Percentiles rank a stretch among this genome's conserved stretches.
Evolutionary conservation across 1,140 invertebrate genomes (phyloP).

Genomic region (Drosophila azteca): DNA sequence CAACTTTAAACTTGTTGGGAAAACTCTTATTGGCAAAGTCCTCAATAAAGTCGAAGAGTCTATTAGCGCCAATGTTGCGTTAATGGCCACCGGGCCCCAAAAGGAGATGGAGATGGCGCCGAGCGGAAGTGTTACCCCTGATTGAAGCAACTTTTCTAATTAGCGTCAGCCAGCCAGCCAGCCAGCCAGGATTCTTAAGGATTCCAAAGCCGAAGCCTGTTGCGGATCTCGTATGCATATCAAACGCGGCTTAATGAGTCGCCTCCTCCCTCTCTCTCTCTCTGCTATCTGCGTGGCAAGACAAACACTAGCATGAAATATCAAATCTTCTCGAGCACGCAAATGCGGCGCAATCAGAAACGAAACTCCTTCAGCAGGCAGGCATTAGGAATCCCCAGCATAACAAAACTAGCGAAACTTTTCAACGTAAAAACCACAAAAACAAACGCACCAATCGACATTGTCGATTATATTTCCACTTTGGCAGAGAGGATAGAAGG

Average conservation of each 20-base stretch:
- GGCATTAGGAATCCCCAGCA: constrained; percentile 63
- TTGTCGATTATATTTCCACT: constrained; percentile 58
- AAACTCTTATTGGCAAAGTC: constrained; percentile 63
- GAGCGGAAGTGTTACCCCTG: constrained; percentile 43
- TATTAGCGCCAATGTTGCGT: constrained; percentile 68
- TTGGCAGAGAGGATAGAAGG: constrained; percentile 2
- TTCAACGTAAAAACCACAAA: constrained; percentile 57
- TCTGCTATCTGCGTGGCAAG: constrained; percentile 18
- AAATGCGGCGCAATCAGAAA: constrained; percentile 40
- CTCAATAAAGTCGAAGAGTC: constrained; percentile 56
- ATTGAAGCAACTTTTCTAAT: constrained; percentile 71
- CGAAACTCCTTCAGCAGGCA: constrained; percentile 25
- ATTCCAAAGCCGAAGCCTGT: background rate
- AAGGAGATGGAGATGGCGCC: constrained; percentile 16
- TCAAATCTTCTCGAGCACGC: constrained; percentile 51
- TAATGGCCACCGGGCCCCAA: constrained; percentile 37
- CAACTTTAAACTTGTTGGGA: constrained; percentile 64
- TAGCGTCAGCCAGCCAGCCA: constrained; percentile 54
- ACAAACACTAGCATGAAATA: constrained; percentile 53
- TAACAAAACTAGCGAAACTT: constrained; percentile 72
- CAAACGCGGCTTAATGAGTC: constrained; percentile 49
- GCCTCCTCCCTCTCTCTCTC: background rate
- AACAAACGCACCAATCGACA: constrained; percentile 66
- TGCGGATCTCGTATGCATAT: constrained; percentile 53
- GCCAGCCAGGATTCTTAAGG: constrained; percentile 20